These are phyloP conservation scores for Hyles vespertilio DNA, from an alignment of 1,140 invertebrate genomes.

Conservation along the genomic window DNA sequence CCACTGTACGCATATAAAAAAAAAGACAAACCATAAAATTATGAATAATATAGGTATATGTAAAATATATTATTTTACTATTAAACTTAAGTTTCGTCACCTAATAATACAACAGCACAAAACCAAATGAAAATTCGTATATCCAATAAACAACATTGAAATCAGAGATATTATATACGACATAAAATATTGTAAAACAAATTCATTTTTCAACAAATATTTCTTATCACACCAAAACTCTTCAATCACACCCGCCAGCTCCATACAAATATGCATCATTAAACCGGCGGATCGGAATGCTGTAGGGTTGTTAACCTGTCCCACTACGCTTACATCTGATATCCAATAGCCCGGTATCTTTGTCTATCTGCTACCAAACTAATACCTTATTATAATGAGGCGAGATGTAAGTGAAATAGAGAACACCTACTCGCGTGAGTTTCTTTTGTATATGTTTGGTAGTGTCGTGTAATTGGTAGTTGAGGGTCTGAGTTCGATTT, in stretches of 20 bases:
- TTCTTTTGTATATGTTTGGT: no score
- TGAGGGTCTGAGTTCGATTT: no score
- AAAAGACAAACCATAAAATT: no score
- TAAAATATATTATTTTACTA: no score
- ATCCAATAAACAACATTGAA: no score
- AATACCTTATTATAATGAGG: constrained; percentile 57
- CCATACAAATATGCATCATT: constrained; percentile 45
- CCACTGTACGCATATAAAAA: no score
- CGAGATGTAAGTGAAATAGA: constrained; percentile 21
- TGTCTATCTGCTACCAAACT: constrained; percentile 54
- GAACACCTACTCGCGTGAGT: constrained; percentile 5
- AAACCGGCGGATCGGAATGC: constrained; percentile 48
- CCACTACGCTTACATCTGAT: constrained; percentile 52
- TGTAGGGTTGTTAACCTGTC: constrained; percentile 60
- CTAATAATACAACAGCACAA: neutral
- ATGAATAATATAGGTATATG: no score
- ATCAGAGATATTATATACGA: no score
- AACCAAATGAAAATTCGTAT: no score
- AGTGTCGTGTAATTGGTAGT: no score
- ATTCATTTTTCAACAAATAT: neutral
- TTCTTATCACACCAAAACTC: neutral
- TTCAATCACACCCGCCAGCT: constrained; percentile 24
- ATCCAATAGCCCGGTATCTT: constrained; percentile 56
- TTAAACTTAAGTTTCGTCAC: no score
- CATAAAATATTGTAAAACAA: no score